A percentile compares a stretch with the other conserved stretches of the same genome.
phyloP scores from a whole-genome alignment of 2,888 invertebrate genomes.

The Stratiomys singularior region DNA sequence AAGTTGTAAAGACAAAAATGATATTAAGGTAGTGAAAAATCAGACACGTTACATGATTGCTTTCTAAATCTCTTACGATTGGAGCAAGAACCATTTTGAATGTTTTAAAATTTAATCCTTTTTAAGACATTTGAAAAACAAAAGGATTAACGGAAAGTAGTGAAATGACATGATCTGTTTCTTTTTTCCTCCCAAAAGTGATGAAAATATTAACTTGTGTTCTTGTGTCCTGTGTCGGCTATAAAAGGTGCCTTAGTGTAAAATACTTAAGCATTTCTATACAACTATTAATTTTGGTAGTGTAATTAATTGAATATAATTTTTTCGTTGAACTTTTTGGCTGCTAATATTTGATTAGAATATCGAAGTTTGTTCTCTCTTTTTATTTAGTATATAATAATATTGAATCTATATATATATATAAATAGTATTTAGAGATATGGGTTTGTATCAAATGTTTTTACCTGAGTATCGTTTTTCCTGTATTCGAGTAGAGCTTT shows the following conservation, averaged over 20 bases:
- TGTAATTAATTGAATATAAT: not conserved
- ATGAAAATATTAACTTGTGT: conserved; percentile 20
- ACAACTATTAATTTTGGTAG: conserved; percentile 33
- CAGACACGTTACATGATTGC: too few species aligned
- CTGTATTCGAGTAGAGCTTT: conserved; percentile 38
- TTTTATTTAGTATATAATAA: not conserved
- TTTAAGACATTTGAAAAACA: not conserved
- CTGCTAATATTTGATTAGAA: conserved; percentile 35
- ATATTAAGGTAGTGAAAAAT: too few species aligned
- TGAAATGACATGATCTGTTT: not conserved
- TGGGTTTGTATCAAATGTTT: conserved; percentile 40
- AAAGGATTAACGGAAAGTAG: not conserved
- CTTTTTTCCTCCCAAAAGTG: not conserved
- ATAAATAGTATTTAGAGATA: conserved; percentile 37
- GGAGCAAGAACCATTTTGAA: too few species aligned
- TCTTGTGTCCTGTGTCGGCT: conserved; percentile 44
- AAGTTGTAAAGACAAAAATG: too few species aligned
- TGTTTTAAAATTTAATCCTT: not conserved
- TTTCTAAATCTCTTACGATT: too few species aligned
- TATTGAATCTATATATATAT: not conserved
- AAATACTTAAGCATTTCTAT: conserved; percentile 40
- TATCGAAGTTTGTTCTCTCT: conserved; percentile 3
- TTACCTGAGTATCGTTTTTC: conserved; percentile 24
- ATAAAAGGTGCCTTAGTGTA: conserved; percentile 49
- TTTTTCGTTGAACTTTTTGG: conserved; percentile 37